phyloP scores from a whole-genome alignment of 2,888 invertebrate genomes.

The Nephrotoma guestfalica region DNA sequence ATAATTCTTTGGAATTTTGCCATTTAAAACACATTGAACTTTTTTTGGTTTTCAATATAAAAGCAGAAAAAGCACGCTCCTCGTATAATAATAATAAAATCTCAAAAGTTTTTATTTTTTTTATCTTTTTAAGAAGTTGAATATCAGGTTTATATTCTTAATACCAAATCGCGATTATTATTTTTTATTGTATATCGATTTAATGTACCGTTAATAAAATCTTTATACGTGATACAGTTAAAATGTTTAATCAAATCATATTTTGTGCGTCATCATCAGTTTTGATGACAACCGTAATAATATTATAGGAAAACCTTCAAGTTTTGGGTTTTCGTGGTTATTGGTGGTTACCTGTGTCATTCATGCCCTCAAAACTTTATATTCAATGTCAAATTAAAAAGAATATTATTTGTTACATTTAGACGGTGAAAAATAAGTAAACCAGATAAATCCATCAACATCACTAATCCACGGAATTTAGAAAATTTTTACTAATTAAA shows the following conservation, averaged over 20 bases:
- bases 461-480: neutral
- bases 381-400: neutral
- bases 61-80: neutral
- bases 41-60: neutral
- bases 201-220: neutral
- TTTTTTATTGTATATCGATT: neutral
- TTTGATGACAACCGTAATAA: neutral
- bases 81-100: neutral
- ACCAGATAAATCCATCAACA: neutral
- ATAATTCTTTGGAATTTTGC: neutral
- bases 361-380: neutral
- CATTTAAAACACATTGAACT: neutral
- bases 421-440: neutral
- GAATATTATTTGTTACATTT: neutral
- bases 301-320: neutral
- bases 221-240: neutral
- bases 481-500: neutral
- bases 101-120: neutral
- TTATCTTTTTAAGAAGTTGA: neutral
- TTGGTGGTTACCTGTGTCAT: neutral
- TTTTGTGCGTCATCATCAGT: neutral
- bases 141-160: neutral
- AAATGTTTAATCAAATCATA: neutral
- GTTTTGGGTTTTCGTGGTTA: neutral
- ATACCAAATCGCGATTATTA: neutral